phyloP scores from a whole-genome alignment of 2,888 invertebrate species.

The Pyrochroa serraticornis region DNA sequence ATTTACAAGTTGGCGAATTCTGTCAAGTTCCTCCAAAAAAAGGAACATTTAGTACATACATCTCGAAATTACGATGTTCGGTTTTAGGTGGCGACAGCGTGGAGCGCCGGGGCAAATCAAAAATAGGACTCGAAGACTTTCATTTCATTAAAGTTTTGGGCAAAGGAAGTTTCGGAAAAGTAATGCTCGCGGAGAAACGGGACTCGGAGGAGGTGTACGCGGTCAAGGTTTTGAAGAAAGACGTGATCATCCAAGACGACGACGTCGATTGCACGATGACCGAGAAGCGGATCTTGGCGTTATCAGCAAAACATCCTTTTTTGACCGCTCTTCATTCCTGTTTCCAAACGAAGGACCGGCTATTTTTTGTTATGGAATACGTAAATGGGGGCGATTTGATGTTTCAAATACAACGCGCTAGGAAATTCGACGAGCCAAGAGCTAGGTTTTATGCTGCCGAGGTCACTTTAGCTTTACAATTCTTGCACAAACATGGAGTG shows the following conservation, averaged over 20 bases:
- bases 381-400: slow-evolving; percentile 98
- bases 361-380: slow-evolving; percentile 99
- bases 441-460: slow-evolving; percentile 98
- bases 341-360: slow-evolving; percentile 87
- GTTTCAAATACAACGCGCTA: slow-evolving; percentile 98
- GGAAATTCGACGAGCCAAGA: slow-evolving; percentile 95
- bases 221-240: slow-evolving; percentile 92
- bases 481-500: slow-evolving; percentile 95
- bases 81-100: slow-evolving; percentile 30
- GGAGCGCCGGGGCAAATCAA: slow-evolving; percentile 51
- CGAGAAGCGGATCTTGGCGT: slow-evolving; percentile 93
- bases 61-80: too few species aligned
- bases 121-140: slow-evolving; percentile 85
- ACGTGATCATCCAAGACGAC: slow-evolving; percentile 97
- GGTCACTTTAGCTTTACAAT: slow-evolving; percentile 96
- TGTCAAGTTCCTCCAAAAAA: too few species aligned
- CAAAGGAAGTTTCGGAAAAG: slow-evolving; percentile 99
- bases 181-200: slow-evolving; percentile 95
- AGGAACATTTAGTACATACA: too few species aligned
- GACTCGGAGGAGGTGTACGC: slow-evolving; percentile 91
- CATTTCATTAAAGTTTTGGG: slow-evolving; percentile 98
- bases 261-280: slow-evolving; percentile 99
- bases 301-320: slow-evolving; percentile 98
- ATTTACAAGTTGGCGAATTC: too few species aligned
- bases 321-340: slow-evolving; percentile 95